Evolutionary conservation across 2,113 vertebrate genomes (phyloP).

Genomic region (Sterna hirundo): DNA sequence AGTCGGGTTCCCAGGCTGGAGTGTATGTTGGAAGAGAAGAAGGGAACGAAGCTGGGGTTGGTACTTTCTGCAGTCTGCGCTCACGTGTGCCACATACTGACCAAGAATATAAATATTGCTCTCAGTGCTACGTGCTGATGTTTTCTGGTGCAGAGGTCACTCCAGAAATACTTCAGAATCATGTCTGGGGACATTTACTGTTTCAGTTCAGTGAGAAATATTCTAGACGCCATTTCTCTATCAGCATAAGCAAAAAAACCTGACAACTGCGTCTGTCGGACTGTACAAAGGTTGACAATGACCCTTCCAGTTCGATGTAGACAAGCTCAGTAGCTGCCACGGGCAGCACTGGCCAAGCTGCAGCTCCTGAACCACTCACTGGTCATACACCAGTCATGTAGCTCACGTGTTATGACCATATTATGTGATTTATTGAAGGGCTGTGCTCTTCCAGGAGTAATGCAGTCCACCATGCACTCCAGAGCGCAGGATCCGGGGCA

Average conservation of each 20-base stretch:
- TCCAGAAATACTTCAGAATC: background rate
- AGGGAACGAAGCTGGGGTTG: accelerated
- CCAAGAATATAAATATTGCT: background rate
- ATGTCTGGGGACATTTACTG: accelerated
- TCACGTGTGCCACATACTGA: accelerated
- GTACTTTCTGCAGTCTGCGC: background rate
- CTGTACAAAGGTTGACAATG: background rate
- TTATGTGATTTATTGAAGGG: too few relatives aligned
- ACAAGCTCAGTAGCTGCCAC: background rate
- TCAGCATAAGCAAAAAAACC: background rate
- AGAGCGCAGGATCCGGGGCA: background rate
- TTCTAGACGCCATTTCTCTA: background rate
- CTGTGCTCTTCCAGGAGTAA: background rate
- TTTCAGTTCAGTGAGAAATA: background rate
- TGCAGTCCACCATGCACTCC: background rate
- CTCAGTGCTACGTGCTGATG: accelerated
- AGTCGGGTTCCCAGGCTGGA: background rate
- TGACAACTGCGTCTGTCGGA: background rate
- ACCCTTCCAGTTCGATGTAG: background rate
- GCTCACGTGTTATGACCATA: accelerated
- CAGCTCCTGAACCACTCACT: accelerated
- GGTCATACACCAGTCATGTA: accelerated
- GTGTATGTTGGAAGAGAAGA: background rate
- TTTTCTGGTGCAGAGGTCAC: background rate
- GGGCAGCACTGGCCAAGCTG: background rate